phyloP scores from a whole-genome alignment of 1,140 invertebrate species.

The Pseudomyrmex gracilis region DNA sequence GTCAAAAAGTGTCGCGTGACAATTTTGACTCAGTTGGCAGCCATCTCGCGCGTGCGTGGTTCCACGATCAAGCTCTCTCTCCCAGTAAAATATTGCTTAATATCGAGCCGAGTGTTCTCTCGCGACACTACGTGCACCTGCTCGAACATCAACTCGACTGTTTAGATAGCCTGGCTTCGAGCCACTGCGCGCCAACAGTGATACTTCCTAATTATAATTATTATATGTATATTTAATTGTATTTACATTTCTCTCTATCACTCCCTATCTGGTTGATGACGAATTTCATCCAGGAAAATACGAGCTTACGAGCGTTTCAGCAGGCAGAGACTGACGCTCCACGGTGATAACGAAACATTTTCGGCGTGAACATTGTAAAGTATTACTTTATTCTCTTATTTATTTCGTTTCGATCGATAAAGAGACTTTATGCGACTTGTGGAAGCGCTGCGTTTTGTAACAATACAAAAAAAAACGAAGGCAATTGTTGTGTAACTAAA shows the following conservation, averaged over 20 bases:
- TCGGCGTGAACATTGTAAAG: constrained; percentile 58
- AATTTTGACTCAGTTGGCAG: constrained; percentile 15
- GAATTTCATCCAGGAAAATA: constrained; percentile 52
- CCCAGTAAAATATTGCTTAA: constrained; percentile 32
- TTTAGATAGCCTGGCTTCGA: constrained; percentile 27
- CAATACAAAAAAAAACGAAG: constrained; percentile 27
- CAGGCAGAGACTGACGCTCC: neutral
- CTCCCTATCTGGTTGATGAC: constrained; percentile 34
- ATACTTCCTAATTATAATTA: constrained; percentile 70
- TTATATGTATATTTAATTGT: constrained; percentile 70
- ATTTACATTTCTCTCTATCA: constrained; percentile 24
- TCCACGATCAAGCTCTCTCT: constrained; percentile 18
- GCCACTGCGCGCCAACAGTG: constrained; percentile 62
- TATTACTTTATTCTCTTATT: constrained; percentile 65
- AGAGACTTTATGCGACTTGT: constrained; percentile 36
- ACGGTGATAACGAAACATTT: constrained; percentile 54
- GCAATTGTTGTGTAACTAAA: constrained; percentile 9
- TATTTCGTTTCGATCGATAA: constrained; percentile 51
- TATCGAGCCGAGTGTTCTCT: constrained; percentile 14
- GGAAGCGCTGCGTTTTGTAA: constrained; percentile 16
- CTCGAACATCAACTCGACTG: constrained; percentile 21
- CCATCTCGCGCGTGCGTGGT: neutral
- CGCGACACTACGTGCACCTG: neutral
- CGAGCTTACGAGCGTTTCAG: constrained; percentile 48
- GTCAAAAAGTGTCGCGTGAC: neutral